Evolutionary conservation across 2,888 invertebrate species (phyloP), one percentile per base, ranked within the genome.

Genomic region (Caenorhabditis sp.): DNA sequence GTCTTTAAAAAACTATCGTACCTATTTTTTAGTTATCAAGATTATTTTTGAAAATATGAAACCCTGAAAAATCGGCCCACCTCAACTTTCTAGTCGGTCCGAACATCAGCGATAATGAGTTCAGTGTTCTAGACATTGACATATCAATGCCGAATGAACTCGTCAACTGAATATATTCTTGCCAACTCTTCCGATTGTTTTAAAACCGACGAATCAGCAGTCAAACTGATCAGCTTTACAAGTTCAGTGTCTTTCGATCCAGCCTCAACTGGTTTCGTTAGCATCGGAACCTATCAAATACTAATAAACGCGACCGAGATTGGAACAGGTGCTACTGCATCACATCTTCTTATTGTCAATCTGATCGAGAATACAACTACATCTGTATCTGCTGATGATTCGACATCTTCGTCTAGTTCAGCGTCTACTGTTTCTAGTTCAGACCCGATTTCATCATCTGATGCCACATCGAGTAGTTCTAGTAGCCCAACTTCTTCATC

Each of bases 241-340:
- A 54, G 19, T 14, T 26, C 62, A 14, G 23, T 69, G 3, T 0
- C 26, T 1, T 36, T 69, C 5, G 14, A 49, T 0, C 62, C 70
- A 1, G 59, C 58, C 10, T 37, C 58, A 0, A 17, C 23, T 0
- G 66, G 58, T 26, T 31, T 71, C 21, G 23, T 63, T 23, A 21
- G 59, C 5, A 8, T 54, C 0, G 70, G 70, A 0, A 51, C 26
- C 8, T 71, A 60, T 55, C 59, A 71, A 21, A 62, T 71, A 19
- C 31, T 55, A 17, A 71, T 71, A 49, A 66, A 66, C 26, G 55
- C 66, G 62, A 71, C 70, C 1, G 59, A 71, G n/a, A 21, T 12
- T 0, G 10, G n/a, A 8, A 71, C 70, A 1, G 21, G n/a, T 2
- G 24, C 62, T 17, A 37, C 50, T 10, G 66, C 36, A 8, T 53